Base-by-base conservation (phyloP, 2,888 invertebrate genomes). In the Adelognathus sp. region DNA sequence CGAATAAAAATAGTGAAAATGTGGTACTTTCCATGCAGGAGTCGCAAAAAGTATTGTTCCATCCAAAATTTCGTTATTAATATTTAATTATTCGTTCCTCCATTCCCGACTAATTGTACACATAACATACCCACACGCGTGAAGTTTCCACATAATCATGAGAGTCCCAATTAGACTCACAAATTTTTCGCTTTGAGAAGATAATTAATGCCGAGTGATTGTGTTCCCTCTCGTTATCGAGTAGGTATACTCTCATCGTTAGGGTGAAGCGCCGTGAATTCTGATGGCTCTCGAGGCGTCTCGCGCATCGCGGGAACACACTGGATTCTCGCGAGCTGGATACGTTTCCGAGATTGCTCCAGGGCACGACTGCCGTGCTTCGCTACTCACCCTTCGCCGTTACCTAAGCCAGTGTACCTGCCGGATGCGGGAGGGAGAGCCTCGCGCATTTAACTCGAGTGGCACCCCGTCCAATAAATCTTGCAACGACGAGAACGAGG, bases 381-480 rank as follows among this genome's bases (percentile, higher is more conserved):
- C 27, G 18, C n/a, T n/a, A 16, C n/a, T 27, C 58, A 33, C n/a
- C 24, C 9, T 36, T 36, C 27, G 11, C n/a, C 60, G 39, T 50
- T 24, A 27, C 54, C 24, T 31, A 50, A 52, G 9, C 33, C n/a
- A n/a, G n/a, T n/a, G n/a, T 54, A 54, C 54, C 54, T 16, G 54
- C 31, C 33, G 63, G 63, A 63, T 69, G 21, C 21, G n/a, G 14
- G 50, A 50, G 39, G 3, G 64, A 36, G 46, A 54, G 3, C 24
- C 61, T 64, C 64, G 72, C 64, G 72, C 64, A 58, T 64, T 73
- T 73, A 64, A 73, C 72, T 73, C 72, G 72, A 73, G 72, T 73
- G 72, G 72, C 72, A 73, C 64, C 72, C 56, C 72, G 56, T 64
- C 72, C 64, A 64, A 64, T 73, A 73, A 73, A 73, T 73, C 72